Conservation (phyloP, 2,113 vertebrate species). For the Crocuta crocuta region DNA sequence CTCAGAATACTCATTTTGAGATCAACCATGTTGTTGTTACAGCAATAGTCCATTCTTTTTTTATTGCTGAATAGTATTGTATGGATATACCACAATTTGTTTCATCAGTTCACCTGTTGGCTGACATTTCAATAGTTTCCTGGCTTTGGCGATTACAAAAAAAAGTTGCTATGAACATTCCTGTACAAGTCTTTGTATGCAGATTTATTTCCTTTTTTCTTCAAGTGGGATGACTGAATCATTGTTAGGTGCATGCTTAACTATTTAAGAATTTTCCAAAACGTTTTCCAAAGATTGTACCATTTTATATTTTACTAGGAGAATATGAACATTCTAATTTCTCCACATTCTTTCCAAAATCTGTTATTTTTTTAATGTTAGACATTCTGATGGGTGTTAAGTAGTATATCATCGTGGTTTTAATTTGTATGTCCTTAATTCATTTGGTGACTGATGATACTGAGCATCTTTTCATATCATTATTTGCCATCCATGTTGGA, state of each 20-base stretch:
- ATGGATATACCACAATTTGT: neutral
- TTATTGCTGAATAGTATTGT: neutral
- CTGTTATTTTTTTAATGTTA: neutral
- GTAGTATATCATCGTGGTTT: neutral
- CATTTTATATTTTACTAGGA: neutral
- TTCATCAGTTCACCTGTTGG: neutral
- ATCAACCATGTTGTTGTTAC: neutral
- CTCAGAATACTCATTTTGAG: neutral
- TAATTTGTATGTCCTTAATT: neutral
- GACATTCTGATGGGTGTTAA: neutral
- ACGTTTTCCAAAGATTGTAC: neutral
- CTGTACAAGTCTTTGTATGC: neutral
- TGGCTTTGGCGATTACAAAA: neutral
- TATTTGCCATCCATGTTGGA: neutral
- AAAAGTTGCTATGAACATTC: neutral
- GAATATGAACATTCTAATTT: neutral
- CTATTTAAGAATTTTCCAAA: neutral
- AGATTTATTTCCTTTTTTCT: neutral
- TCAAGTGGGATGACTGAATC: neutral
- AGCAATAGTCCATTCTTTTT: neutral
- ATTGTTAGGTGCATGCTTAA: neutral
- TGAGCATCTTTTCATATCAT: neutral
- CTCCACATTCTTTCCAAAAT: neutral
- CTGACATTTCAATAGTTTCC: neutral
- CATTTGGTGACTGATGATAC: neutral